These are phyloP conservation scores for Polietes domitor DNA, from an alignment of 2,888 invertebrate species.

Conservation along the genomic window DNA sequence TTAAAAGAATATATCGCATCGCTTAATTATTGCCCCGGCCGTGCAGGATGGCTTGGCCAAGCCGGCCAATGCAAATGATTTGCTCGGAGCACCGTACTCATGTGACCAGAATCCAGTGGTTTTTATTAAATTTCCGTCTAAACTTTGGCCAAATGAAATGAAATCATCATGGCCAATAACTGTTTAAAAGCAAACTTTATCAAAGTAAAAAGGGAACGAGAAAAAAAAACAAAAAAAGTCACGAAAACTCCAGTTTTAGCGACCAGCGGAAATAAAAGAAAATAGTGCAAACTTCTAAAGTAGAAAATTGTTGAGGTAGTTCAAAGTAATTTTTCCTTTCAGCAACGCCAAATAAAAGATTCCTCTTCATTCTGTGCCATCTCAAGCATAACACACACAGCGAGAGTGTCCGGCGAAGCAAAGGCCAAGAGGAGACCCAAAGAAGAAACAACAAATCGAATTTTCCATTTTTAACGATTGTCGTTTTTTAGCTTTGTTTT, in stretches of 20 bases:
- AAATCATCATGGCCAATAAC: slow-evolving; percentile 8
- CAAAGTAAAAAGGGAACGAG: not conserved
- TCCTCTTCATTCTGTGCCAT: slow-evolving; percentile 8
- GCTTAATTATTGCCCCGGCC: slow-evolving; percentile 10
- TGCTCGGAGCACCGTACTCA: not conserved
- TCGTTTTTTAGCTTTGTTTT: slow-evolving; percentile 2
- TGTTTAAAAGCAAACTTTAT: not conserved
- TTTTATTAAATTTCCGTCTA: slow-evolving; percentile 17
- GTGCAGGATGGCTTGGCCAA: not conserved
- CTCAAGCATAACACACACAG: not conserved
- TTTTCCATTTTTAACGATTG: slow-evolving; percentile 28
- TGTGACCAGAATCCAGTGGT: not conserved
- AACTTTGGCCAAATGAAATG: not conserved
- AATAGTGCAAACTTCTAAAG: slow-evolving; percentile 44
- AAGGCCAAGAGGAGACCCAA: not conserved
- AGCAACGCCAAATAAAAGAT: slow-evolving; percentile 23
- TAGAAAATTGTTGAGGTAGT: slow-evolving; percentile 53
- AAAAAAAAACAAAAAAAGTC: not conserved
- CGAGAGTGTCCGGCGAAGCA: not conserved
- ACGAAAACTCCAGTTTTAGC: not conserved
- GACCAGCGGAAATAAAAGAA: slow-evolving; percentile 16
- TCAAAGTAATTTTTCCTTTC: slow-evolving; percentile 54
- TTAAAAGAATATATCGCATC: slow-evolving; percentile 16
- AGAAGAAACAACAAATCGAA: slow-evolving; percentile 40
- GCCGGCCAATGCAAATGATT: slow-evolving; percentile 1